These are phyloP conservation scores for Heterodera filipjevi DNA, from an alignment of 2,888 invertebrate species.

Conservation along the genomic window DNA sequence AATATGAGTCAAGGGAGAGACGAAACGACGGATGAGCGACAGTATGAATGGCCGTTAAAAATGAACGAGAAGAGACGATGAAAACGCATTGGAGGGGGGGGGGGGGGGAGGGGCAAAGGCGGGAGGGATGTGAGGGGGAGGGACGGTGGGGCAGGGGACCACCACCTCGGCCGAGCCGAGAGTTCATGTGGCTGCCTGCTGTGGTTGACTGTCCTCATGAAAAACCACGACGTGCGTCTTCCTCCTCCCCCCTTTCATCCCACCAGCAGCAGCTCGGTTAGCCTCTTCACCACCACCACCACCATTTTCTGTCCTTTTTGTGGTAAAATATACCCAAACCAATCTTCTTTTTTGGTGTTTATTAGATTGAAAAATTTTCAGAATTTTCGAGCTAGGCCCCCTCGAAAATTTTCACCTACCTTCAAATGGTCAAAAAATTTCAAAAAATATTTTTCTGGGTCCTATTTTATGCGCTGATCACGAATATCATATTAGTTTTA, in stretches of 20 bases:
- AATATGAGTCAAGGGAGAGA: conserved; percentile 4
- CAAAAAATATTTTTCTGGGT: too few relatives aligned
- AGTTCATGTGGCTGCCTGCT: conserved; percentile 2
- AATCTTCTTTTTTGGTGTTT: background rate
- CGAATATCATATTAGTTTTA: too few relatives aligned
- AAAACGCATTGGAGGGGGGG: background rate
- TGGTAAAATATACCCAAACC: conserved; percentile 9
- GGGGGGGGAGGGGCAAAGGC: background rate
- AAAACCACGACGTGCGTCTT: conserved; percentile 9
- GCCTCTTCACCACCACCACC: background rate
- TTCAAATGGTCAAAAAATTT: too few relatives aligned
- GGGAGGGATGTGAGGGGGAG: too few relatives aligned
- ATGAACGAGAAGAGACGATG: conserved; percentile 1
- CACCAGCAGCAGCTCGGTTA: background rate
- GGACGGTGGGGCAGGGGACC: too few relatives aligned
- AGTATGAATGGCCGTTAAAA: conserved; percentile 10
- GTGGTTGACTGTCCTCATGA: background rate
- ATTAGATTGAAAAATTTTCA: too few relatives aligned
- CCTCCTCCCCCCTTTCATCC: background rate
- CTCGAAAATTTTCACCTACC: too few relatives aligned
- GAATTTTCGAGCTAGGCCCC: too few relatives aligned
- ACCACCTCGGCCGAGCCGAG: background rate
- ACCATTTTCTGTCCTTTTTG: background rate
- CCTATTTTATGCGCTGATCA: too few relatives aligned
- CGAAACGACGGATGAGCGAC: conserved; percentile 11